Conservation (phyloP, 2,888 invertebrate genomes). For the Drosophila ustulata region DNA sequence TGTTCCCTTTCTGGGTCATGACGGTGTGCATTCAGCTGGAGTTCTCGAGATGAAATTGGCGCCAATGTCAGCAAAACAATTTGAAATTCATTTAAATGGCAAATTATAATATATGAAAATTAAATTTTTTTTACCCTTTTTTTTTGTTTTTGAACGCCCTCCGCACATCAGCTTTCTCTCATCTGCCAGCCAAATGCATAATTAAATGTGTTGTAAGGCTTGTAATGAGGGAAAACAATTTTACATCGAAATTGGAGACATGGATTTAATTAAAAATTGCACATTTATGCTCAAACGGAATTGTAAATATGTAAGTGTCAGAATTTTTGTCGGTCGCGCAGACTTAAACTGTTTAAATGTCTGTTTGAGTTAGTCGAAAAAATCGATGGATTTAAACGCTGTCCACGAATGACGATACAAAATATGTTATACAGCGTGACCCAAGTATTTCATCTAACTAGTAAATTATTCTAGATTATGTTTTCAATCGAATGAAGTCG, state of each 20-base stretch:
- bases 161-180: neutral
- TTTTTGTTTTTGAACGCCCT: conserved; percentile 15
- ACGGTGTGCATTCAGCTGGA: conserved; percentile 25
- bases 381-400: neutral
- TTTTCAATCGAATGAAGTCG: neutral
- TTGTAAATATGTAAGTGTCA: conserved; percentile 36
- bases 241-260: conserved; percentile 49
- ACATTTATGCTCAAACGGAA: conserved; percentile 30
- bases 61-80: conserved; percentile 51
- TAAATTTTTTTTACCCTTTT: conserved; percentile 29
- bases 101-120: conserved; percentile 61
- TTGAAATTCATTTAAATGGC: conserved; percentile 54
- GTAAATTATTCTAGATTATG: neutral
- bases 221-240: conserved; percentile 58
- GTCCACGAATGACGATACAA: neutral
- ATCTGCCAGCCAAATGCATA: conserved; percentile 45
- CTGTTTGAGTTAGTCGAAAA: neutral
- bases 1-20: conserved; percentile 17
- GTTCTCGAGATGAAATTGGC: conserved; percentile 24
- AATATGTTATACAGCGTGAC: neutral
- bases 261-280: conserved; percentile 56
- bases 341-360: conserved; percentile 5
- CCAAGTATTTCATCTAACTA: too few species aligned
- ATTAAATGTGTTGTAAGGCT: conserved; percentile 51
- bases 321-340: conserved; percentile 10